Evolutionary conservation across 2,113 vertebrate species (phyloP).

Genomic region (Microcebus griseorufus): DNA sequence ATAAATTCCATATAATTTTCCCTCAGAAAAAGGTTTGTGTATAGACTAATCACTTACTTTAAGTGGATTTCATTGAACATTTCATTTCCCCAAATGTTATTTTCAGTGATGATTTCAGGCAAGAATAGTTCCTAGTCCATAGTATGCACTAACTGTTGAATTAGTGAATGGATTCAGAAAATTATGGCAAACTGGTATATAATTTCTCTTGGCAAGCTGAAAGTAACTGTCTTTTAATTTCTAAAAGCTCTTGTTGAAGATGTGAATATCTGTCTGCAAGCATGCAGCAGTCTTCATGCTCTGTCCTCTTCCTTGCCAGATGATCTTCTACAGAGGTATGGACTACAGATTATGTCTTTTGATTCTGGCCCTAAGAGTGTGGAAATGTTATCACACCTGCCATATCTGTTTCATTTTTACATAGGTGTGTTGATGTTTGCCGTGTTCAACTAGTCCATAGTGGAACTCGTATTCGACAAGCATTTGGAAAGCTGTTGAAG

Average conservation of each 20-base stretch:
- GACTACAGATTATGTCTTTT: background rate
- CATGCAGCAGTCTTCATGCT: constrained; percentile 94
- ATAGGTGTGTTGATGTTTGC: constrained; percentile 96
- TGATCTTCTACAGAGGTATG: constrained; percentile 94
- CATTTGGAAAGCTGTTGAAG: constrained; percentile 95
- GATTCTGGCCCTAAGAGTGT: background rate
- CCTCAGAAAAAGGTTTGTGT: background rate
- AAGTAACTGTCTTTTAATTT: constrained; percentile 40
- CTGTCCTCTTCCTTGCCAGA: constrained; percentile 93
- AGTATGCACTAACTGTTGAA: background rate
- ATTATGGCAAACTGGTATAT: background rate
- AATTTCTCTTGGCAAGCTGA: background rate
- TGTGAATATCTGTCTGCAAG: constrained; percentile 92
- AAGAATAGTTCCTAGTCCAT: background rate
- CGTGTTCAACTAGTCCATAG: constrained; percentile 96
- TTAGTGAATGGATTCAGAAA: background rate
- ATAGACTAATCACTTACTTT: background rate
- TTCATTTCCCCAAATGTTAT: background rate
- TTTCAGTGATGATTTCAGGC: background rate
- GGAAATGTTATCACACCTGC: background rate
- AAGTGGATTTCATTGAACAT: background rate
- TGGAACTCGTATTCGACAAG: constrained; percentile 92
- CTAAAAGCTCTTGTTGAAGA: constrained; percentile 94
- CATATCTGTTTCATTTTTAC: constrained; percentile 5
- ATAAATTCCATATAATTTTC: background rate